Evolutionary conservation across 1,140 invertebrate species (phyloP), one percentile per base, ranked within the genome.

Genomic region (Aleiodes sp.): DNA sequence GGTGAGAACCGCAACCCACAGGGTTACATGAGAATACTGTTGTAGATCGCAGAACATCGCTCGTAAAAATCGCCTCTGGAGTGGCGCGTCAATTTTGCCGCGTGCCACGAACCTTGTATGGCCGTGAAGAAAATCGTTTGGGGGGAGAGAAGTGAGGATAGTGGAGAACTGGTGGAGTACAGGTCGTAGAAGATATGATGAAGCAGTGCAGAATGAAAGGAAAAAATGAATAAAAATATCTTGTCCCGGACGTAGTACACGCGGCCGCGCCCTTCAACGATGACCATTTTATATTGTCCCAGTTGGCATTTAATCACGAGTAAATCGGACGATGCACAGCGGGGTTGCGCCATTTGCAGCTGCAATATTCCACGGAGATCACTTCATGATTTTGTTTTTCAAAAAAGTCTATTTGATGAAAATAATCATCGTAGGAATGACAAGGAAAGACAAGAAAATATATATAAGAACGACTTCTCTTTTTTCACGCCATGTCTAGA

Each of bases 341-440:
- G 56, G 56, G 56, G 56, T 59, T 59, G 56, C 26, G 56, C 56
- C 56, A 59, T 59, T 59, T 59, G 2, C 56, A 59, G 56, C 12
- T 31, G 56, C 56, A 59, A 59, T 59, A 31, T 59, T 59, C 56
- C 10, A 31, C 56, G 56, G 56, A 16, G 28, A 59, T 59, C 56
- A 59, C n/a, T 26, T 7, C 19, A 24, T 52, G 16, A 24, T 21
- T 21, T 52, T 39, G 41, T 33, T 63, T 21, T 41, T 33, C 1
- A 21, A 33, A 16, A 12, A 65, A 35, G 43, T 65, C 62, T 64
- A 60, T 69, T 64, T 52, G 7, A 62, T 59, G 64, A 66, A 19
- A 57, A 69, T 60, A 46, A 70, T 41, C 46, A 65, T 39, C 59
- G 72, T 63, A 70, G 69, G 70, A 74, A 73, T 72, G 72, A 75